Percentiles rank a stretch among this genome's conserved stretches.
Conservation (phyloP, 2,888 invertebrate species). For the Apoda limacodes region DNA sequence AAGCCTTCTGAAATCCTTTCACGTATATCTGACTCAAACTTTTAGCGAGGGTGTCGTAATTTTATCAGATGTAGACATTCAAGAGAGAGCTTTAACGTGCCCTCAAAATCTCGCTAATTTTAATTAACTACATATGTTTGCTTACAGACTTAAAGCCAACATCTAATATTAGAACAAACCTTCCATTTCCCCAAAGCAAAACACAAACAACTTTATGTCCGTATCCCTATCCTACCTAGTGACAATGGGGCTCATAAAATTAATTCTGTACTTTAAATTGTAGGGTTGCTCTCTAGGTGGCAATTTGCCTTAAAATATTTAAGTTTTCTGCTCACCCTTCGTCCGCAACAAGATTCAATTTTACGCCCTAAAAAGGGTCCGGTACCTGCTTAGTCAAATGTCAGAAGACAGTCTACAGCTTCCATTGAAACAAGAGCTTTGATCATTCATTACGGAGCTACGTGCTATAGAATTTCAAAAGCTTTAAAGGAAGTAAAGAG, state of each 20-base stretch:
- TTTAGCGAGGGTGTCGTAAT: too few species aligned
- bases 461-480: too few species aligned
- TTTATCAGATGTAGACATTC: constrained; percentile 25
- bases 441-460: constrained; percentile 33
- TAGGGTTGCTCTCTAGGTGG: constrained; percentile 48
- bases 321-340: constrained; percentile 60
- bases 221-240: constrained; percentile 45
- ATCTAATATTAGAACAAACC: background rate
- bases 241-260: constrained; percentile 60
- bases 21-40: too few species aligned
- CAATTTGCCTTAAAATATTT: constrained; percentile 66
- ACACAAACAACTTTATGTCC: constrained; percentile 60
- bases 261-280: constrained; percentile 60
- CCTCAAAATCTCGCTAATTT: constrained; percentile 43
- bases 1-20: too few species aligned
- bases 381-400: constrained; percentile 53
- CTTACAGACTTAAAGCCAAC: background rate
- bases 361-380: constrained; percentile 64
- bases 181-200: constrained; percentile 30
- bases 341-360: constrained; percentile 68
- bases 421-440: constrained; percentile 38
- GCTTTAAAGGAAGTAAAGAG: constrained; percentile 22
- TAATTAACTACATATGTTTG: constrained; percentile 36
- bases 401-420: constrained; percentile 51
- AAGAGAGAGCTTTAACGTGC: constrained; percentile 31